These are phyloP conservation scores for Psephotus haematonotus DNA, from an alignment of 2,113 vertebrate species.

Conservation along the genomic window DNA sequence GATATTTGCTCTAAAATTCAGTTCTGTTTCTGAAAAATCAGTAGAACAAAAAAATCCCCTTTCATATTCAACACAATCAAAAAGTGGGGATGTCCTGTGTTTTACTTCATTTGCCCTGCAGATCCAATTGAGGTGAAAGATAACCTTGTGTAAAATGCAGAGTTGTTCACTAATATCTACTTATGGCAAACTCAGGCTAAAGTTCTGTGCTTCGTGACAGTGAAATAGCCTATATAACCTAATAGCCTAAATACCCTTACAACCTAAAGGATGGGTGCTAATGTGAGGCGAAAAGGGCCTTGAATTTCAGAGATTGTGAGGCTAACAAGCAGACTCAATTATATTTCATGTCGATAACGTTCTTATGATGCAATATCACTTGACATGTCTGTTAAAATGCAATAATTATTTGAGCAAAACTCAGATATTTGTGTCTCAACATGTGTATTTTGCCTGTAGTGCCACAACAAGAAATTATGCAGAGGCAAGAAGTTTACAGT, in stretches of 20 bases:
- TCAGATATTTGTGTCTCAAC: not conserved
- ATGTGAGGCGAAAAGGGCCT: not conserved
- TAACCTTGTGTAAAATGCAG: not conserved
- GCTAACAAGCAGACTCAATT: not conserved
- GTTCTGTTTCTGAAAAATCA: not conserved
- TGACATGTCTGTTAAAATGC: not conserved
- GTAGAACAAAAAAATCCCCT: not conserved
- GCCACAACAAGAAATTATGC: not conserved
- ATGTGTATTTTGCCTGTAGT: not conserved
- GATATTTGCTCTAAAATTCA: not conserved
- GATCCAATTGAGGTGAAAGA: not conserved
- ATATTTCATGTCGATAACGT: not conserved
- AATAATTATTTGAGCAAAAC: not conserved
- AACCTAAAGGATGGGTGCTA: not conserved
- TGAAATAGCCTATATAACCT: not conserved
- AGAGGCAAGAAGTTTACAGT: not conserved
- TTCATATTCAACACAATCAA: not conserved
- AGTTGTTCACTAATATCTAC: not conserved
- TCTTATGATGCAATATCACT: not conserved
- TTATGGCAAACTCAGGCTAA: not conserved
- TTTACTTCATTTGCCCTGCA: not conserved
- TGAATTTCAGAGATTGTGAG: not conserved
- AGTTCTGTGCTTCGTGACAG: not conserved
- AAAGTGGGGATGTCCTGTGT: not conserved
- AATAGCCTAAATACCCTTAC: not conserved